Percentiles rank a stretch among this genome's conserved stretches.
Conservation (phyloP, 2,113 vertebrate genomes). For the Centropristis striata region DNA sequence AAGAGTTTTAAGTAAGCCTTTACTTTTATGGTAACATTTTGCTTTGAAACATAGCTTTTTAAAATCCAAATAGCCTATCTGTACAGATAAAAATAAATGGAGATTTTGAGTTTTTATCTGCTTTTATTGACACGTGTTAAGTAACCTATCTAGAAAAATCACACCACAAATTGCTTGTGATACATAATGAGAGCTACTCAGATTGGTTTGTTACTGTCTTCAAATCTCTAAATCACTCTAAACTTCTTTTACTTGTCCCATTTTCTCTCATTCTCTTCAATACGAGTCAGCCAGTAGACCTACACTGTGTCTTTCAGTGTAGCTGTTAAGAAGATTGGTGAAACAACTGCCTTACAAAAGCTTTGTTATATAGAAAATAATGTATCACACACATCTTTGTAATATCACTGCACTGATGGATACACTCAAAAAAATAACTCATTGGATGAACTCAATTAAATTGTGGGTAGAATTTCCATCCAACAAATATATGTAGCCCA, state of each 20-base stretch:
- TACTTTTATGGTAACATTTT: not conserved
- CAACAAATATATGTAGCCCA: no score
- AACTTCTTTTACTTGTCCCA: no score
- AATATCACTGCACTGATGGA: constrained; percentile 30
- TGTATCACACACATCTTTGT: constrained; percentile 13
- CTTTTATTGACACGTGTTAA: no score
- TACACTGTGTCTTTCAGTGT: not conserved
- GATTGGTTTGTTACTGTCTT: no score
- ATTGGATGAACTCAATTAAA: no score
- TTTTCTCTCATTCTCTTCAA: not conserved
- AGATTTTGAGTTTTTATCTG: not conserved
- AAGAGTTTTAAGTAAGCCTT: not conserved
- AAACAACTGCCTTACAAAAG: not conserved
- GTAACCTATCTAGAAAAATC: not conserved
- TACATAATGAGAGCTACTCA: not conserved
- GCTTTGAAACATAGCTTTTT: not conserved
- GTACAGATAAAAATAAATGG: not conserved
- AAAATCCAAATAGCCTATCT: not conserved
- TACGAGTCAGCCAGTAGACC: not conserved
- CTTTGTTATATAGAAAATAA: not conserved
- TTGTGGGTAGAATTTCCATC: no score
- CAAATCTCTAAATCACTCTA: no score
- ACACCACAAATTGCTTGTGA: not conserved
- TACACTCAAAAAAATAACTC: no score
- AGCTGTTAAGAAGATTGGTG: not conserved